Base-by-base conservation (phyloP, 1,140 invertebrate genomes). In the Oedothorax gibbosus region DNA sequence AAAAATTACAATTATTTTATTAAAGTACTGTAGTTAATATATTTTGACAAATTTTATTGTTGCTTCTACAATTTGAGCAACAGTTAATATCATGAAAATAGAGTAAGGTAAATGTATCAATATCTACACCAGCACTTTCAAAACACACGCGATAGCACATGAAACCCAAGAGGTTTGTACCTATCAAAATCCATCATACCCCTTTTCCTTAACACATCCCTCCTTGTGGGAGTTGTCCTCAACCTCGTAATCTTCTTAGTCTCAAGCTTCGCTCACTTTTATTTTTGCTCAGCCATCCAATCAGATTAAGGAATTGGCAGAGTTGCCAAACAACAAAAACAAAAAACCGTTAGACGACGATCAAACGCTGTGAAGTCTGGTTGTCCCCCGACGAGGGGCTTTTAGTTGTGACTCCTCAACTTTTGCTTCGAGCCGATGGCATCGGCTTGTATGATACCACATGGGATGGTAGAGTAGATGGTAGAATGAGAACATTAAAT, bases 231-330 rank as follows among this genome's bases (percentile, higher is more conserved):
- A 54, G 75, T 21, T 50, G 35, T 64, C 21, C 65, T 51, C 60
- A 10, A 62, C 49, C 75, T 21, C 35, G 54, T 75, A 75, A 75
- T 75, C 72, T 75, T 57, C 72, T 75, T 75, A 75, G 72, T 75
- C 53, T 57, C 72, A 54, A 71, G 15, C 21, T 15, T 4, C 21
- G 14, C 15, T 11, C 75, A 64, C 35, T 77, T 77, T 77, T 53
- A n/a, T 62, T 50, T 64, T 53, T 64, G 65, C 75, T 64, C n/a
- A 62, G 60, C 35, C 57, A 65, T 65, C 75, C 75, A 77, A 77
- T 77, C 75, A 77, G 75, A 77, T 77, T 77, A 77, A 7, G 72
- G 54, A 21, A 56, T 11, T 21, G n/a, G 35, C 50, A 54, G 8
- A 21, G 35, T 49, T 71, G 10, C 11, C 11, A 71, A 71, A 11